phyloP scores from a whole-genome alignment of 2,888 invertebrate species.

The Melanotus villosus region DNA sequence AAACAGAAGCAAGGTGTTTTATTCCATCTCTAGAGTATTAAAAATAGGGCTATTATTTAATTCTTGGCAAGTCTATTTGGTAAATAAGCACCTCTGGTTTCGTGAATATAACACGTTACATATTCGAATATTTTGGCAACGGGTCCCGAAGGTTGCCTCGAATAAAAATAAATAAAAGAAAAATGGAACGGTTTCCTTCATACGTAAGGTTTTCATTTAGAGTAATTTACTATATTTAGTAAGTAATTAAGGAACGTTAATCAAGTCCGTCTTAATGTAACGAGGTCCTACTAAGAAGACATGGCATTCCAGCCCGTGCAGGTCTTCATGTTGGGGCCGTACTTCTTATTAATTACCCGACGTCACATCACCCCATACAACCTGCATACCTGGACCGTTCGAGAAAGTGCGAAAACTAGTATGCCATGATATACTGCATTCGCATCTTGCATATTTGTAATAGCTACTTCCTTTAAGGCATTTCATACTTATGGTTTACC shows the following conservation, averaged over 20 bases:
- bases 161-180: slow-evolving; percentile 50
- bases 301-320: slow-evolving; percentile 20
- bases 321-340: slow-evolving; percentile 20
- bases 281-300: slow-evolving; percentile 7
- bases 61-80: slow-evolving; percentile 44
- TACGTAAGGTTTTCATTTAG: not conserved
- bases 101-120: slow-evolving; percentile 50
- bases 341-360: slow-evolving; percentile 39
- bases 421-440: slow-evolving; percentile 55
- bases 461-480: slow-evolving; percentile 49
- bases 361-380: slow-evolving; percentile 27
- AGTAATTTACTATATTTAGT: slow-evolving; percentile 12
- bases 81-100: slow-evolving; percentile 45
- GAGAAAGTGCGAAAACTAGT: slow-evolving; percentile 54
- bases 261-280: slow-evolving; percentile 29
- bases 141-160: slow-evolving; percentile 45
- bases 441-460: slow-evolving; percentile 51
- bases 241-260: slow-evolving; percentile 25
- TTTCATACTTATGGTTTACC: slow-evolving; percentile 41
- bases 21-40: slow-evolving; percentile 26
- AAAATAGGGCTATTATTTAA: slow-evolving; percentile 43
- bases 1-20: not conserved
- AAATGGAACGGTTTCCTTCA: slow-evolving; percentile 28
- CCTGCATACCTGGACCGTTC: slow-evolving; percentile 47
- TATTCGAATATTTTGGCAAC: slow-evolving; percentile 52